Conservation (phyloP, 2,797 vertebrate species). For the Melanotaenia parkinsoni region DNA sequence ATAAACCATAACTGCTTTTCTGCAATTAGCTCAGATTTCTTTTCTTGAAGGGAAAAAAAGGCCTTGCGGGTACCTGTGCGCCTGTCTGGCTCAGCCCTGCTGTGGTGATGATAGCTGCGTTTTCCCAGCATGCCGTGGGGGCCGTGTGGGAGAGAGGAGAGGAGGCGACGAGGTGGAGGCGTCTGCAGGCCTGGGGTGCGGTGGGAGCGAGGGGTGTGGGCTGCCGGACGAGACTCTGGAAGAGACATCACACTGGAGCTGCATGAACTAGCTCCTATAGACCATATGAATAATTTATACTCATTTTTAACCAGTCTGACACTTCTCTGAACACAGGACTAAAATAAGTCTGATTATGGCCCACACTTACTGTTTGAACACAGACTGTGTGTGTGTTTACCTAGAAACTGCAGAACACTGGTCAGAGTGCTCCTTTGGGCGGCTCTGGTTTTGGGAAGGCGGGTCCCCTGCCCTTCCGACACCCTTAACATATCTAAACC, state of each 20-base stretch:
- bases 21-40: slow-evolving; percentile 5
- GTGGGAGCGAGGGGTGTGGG: slow-evolving; percentile 87
- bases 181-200: slow-evolving; percentile 91
- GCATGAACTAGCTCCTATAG: slow-evolving; percentile 50
- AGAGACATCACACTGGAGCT: slow-evolving; percentile 66
- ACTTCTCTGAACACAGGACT: neutral
- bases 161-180: slow-evolving; percentile 88
- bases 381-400: slow-evolving; percentile 74
- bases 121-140: slow-evolving; percentile 95
- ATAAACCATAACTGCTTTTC: slow-evolving; percentile 11
- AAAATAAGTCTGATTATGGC: neutral
- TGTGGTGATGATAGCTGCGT: slow-evolving; percentile 95
- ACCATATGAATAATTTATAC: slow-evolving; percentile 13
- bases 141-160: slow-evolving; percentile 89
- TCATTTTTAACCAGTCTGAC: neutral
- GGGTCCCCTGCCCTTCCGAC: slow-evolving; percentile 90
- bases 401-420: slow-evolving; percentile 95
- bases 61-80: slow-evolving; percentile 64
- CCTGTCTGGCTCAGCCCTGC: slow-evolving; percentile 88
- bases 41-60: neutral
- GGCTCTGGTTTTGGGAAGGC: slow-evolving; percentile 91
- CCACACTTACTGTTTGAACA: neutral
- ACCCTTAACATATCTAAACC: slow-evolving; percentile 93
- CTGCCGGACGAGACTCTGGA: slow-evolving; percentile 92
- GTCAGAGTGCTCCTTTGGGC: slow-evolving; percentile 92